Conservation (phyloP, 1,140 invertebrate species). For the Lordiphosa collinella region DNA sequence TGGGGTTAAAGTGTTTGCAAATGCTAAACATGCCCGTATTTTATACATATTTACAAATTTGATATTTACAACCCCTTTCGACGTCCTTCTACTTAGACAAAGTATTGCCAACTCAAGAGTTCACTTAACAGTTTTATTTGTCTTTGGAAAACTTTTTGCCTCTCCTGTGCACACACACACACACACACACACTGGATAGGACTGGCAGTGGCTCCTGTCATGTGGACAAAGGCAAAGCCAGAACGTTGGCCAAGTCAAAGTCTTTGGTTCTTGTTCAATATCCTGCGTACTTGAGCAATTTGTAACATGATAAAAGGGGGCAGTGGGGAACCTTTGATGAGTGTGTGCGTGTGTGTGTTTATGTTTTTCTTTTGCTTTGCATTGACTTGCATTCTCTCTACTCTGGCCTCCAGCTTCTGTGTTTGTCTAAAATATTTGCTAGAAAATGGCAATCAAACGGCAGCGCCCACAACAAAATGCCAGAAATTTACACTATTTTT, state of each 20-base stretch:
- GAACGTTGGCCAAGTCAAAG: slow-evolving; percentile 56
- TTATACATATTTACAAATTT: slow-evolving; percentile 72
- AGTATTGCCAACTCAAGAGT: slow-evolving; percentile 58
- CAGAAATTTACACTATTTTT: slow-evolving; percentile 28
- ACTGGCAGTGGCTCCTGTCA: slow-evolving; percentile 18
- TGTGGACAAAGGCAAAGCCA: slow-evolving; percentile 62
- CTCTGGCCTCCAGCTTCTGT: slow-evolving; percentile 6
- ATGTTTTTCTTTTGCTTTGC: slow-evolving; percentile 71
- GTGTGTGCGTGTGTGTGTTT: slow-evolving; percentile 29
- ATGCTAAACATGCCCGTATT: slow-evolving; percentile 73
- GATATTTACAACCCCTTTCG: slow-evolving; percentile 68
- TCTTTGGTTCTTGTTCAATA: slow-evolving; percentile 45
- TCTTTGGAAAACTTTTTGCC: slow-evolving; percentile 68
- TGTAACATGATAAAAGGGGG: slow-evolving; percentile 65
- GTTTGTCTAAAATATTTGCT: slow-evolving; percentile 57
- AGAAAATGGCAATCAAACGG: slow-evolving; percentile 62
- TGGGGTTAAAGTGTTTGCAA: slow-evolving; percentile 59
- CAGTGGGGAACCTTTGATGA: slow-evolving; percentile 52
- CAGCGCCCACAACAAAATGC: slow-evolving; percentile 42
- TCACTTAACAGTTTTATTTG: slow-evolving; percentile 75
- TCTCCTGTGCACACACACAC: slow-evolving; percentile 17
- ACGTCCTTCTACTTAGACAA: slow-evolving; percentile 32
- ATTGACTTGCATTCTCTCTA: slow-evolving; percentile 55
- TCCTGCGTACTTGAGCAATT: slow-evolving; percentile 71
- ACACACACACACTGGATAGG: slow-evolving; percentile 5